phyloP scores from a whole-genome alignment of 2,113 vertebrate genomes.

The Chauna torquata region DNA sequence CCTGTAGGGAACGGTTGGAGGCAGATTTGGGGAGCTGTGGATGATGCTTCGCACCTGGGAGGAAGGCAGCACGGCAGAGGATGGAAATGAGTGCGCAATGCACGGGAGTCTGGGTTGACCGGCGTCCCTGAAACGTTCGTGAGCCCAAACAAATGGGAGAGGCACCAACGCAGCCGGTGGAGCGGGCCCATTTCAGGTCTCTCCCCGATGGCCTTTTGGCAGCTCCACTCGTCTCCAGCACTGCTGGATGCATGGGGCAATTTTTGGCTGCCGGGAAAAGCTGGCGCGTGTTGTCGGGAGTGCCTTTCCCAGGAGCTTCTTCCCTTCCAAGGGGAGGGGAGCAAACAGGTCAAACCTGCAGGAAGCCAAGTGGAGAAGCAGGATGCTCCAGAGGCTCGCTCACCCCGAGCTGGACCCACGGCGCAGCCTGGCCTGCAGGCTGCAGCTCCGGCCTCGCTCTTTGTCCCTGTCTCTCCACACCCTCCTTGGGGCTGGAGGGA shows the following conservation, averaged over 20 bases:
- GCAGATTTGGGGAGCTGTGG: rapidly evolving
- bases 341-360: background rate
- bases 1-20: background rate
- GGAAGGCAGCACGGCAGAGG: background rate
- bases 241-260: background rate
- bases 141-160: background rate
- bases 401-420: rapidly evolving
- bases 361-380: background rate
- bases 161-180: background rate
- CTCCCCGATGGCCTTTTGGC: background rate
- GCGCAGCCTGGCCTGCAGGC: rapidly evolving
- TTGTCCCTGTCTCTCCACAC: background rate
- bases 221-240: background rate
- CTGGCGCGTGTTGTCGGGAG: background rate
- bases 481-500: background rate
- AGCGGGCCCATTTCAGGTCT: background rate
- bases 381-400: background rate
- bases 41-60: background rate
- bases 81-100: rapidly evolving
- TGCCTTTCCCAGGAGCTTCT: background rate
- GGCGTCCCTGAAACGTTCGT: rapidly evolving
- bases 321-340: background rate
- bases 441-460: too few relatives aligned
- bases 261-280: background rate
- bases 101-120: rapidly evolving